Evolutionary conservation across 2,797 vertebrate genomes (phyloP).

Genomic region (Cuniculus paca): DNA sequence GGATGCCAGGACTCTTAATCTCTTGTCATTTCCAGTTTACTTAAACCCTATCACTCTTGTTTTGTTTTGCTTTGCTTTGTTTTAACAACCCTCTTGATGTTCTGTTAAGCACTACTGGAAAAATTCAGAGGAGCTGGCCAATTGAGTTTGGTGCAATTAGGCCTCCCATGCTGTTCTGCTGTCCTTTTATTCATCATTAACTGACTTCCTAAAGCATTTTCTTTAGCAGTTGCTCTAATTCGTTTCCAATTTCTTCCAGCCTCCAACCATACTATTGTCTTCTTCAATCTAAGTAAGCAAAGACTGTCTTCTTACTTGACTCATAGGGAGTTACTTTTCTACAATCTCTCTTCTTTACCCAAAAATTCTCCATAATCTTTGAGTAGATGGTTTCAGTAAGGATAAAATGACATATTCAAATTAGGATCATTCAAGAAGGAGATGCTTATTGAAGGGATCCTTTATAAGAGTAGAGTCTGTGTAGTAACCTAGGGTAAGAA

Average conservation of each 20-base stretch:
- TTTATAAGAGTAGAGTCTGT: neutral
- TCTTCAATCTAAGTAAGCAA: conserved; percentile 30
- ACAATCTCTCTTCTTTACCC: neutral
- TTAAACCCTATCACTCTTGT: neutral
- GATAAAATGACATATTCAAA: neutral
- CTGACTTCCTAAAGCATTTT: conserved; percentile 67
- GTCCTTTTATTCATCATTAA: conserved; percentile 55
- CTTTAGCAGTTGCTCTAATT: conserved; percentile 56
- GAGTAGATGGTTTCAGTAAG: neutral
- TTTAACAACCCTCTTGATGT: conserved; percentile 53
- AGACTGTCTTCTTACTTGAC: conserved; percentile 43
- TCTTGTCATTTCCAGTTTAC: neutral
- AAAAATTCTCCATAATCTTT: neutral
- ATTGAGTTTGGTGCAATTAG: conserved; percentile 56
- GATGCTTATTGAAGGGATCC: neutral
- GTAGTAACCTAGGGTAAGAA: neutral
- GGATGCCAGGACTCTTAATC: neutral
- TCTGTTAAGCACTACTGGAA: conserved; percentile 35
- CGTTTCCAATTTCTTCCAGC: conserved; percentile 54
- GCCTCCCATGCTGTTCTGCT: neutral
- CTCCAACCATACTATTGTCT: neutral
- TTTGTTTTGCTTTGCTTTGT: conserved; percentile 54
- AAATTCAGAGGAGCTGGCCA: conserved; percentile 53
- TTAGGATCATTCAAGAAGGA: neutral
- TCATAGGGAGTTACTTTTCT: neutral